Conservation (phyloP, 2,113 vertebrate species). For the Hydropotes inermis region DNA sequence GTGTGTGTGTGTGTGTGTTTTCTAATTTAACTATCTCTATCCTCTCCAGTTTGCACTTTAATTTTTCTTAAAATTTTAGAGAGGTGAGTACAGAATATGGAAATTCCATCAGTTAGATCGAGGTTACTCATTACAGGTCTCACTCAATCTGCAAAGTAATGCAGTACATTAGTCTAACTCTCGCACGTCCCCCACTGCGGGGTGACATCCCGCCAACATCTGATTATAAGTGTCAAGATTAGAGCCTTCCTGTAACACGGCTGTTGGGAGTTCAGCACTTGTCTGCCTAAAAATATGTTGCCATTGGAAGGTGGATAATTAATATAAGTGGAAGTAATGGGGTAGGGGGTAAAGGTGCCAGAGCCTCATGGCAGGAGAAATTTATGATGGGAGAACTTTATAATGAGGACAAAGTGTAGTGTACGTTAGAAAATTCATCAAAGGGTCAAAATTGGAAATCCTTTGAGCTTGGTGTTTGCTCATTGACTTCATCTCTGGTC, state of each 20-base stretch:
- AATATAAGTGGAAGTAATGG: conserved; percentile 64
- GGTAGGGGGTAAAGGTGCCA: conserved; percentile 58
- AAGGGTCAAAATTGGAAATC: conserved; percentile 42
- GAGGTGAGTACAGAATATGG: neutral
- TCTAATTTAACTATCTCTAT: neutral
- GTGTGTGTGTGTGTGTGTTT: neutral
- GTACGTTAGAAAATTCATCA: conserved; percentile 52
- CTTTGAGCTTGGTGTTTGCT: neutral
- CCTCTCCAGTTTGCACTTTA: neutral
- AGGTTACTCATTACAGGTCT: conserved; percentile 33
- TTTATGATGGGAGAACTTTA: conserved; percentile 58
- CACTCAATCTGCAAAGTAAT: conserved; percentile 54
- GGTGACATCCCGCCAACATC: neutral
- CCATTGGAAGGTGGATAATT: conserved; percentile 55
- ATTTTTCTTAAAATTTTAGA: conserved; percentile 1
- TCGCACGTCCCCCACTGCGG: neutral
- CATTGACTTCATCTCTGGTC: conserved; percentile 28
- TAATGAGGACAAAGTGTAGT: conserved; percentile 40
- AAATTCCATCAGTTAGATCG: conserved; percentile 29
- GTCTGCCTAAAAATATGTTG: conserved; percentile 53
- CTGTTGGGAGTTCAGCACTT: conserved; percentile 43
- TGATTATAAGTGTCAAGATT: conserved; percentile 38
- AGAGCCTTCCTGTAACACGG: conserved; percentile 51
- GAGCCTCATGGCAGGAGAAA: conserved; percentile 52
- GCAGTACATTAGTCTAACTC: neutral